Percentiles rank a stretch among this genome's conserved stretches.
Conservation (phyloP, 2,797 vertebrate genomes). For the Ataeniobius toweri region DNA sequence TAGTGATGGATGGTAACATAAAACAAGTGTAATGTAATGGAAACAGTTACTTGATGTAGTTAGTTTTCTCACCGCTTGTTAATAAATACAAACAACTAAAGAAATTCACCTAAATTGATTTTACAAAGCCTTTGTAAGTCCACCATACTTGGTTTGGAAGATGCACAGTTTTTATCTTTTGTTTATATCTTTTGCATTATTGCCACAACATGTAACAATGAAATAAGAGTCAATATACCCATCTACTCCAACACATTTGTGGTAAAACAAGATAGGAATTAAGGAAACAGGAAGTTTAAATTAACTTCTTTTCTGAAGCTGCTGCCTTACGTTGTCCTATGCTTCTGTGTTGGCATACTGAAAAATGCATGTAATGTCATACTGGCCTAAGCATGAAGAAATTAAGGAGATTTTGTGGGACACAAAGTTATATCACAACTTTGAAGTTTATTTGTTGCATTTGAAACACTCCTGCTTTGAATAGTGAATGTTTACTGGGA, state of each 20-base stretch:
- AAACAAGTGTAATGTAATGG: background rate
- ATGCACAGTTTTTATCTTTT: background rate
- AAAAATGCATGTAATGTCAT: background rate
- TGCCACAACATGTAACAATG: background rate
- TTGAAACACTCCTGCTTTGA: background rate
- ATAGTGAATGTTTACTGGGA: background rate
- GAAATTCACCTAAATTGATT: background rate
- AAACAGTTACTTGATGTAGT: background rate
- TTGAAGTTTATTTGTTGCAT: background rate
- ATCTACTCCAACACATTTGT: background rate
- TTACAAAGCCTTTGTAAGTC: background rate
- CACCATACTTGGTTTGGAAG: background rate
- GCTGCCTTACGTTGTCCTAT: background rate
- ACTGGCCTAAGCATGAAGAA: background rate
- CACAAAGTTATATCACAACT: background rate
- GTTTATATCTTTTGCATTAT: background rate
- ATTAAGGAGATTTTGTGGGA: background rate
- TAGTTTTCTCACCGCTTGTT: background rate
- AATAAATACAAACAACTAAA: background rate
- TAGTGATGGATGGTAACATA: background rate
- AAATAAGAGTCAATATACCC: background rate
- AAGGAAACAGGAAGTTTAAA: too few species aligned
- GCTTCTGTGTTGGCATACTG: background rate
- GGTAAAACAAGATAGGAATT: background rate
- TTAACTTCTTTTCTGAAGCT: background rate